Evolutionary conservation across 2,113 vertebrate species (phyloP), one percentile per base, ranked within the genome.

Genomic region (Limanda limanda): DNA sequence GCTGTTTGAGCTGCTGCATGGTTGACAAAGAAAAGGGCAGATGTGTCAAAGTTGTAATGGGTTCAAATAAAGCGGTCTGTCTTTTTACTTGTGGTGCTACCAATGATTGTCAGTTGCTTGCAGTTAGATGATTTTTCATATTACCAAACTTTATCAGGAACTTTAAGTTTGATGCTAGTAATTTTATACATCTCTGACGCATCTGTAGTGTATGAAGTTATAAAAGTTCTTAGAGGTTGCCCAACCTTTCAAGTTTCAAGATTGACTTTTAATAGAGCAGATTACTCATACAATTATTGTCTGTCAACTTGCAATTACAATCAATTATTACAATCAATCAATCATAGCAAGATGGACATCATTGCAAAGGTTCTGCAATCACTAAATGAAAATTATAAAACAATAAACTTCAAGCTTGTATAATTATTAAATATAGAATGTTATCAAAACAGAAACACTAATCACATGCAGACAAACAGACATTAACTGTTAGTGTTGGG

Each of bases 1-100:
- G 93, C 64, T 94, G 95, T 89, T 97, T 94, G 91, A 94, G 95
- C 72, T 88, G 86, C 60, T 88, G 80, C 42, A 42, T 4, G 23
- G 14, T 17, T 77, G 27, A 58, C 23, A 56, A 24, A 71, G 23
- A 7, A 48, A 56, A 57, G 24, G 9, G n/a, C 10, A 52, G 52
- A 31, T 1, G 56, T 51, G 47, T 73, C 45, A 47, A 47, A 45
- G 25, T 40, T 71, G 7, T 15, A 5, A 56, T 42, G 23, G 14
- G n/a, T 60, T 47, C 66, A 45, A 74, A 45, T 7, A 7, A 51
- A 6, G 25, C 2, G 4, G 27, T 52, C 54, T 2, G 1, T 9
- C 3, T 20, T 47, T 7, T 25, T 51, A 25, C 27, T 8, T 51
- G 11, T 6, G 13, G 23, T 11, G 17, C 17, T 21, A 31, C 7